Base-by-base conservation (phyloP, 2,113 vertebrate species). In the Drymodes brunneopygia region DNA sequence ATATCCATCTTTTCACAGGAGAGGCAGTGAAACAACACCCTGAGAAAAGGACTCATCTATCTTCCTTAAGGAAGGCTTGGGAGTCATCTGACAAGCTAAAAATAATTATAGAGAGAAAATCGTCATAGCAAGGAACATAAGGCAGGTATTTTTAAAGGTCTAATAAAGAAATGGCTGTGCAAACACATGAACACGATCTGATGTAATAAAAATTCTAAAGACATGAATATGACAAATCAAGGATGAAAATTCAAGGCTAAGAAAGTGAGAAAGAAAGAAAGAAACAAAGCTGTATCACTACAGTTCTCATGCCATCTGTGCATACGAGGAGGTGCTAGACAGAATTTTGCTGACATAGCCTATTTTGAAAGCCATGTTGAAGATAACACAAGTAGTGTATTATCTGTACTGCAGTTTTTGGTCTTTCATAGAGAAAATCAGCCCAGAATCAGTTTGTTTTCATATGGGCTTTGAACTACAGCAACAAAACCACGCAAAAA, bases 261-360 rank as follows among this genome's bases (percentile, higher is more conserved):
- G 40, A 65, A 94, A 95, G 73, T 70, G 81, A 84, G 56, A 94
- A 74, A 62, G 73, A 78, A 81, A 84, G 56, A 94, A 74, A 45
- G 73, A 77, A 81, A 73, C 4, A 45, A 69, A 88, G 53, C 66
- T 88, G 61, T 66, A 77, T 36, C 7, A 1, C 40, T 69, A 14
- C 71, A 81, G 54, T 42, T 86, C 50, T 94, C 56, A 14, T 80
- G 53, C 96, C 93, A 95, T 95, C 94, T 95, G 93, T 88, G 79
- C 66, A 14, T 80, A 36, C 3, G 0, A 92, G 66, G 74, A 95
- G 54, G 88, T 88, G 86, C 79, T 38, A 95, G 93, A 96, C 93
- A 86, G 74, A 64, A 69, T 88, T 96, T 86, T 92, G 93, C 72
- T 88, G 75, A 85, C 60, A 48, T 33, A 71, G 79, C 61, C 53